These are phyloP conservation scores for Sericinus montela DNA, from an alignment of 2,888 invertebrate genomes.

Conservation along the genomic window DNA sequence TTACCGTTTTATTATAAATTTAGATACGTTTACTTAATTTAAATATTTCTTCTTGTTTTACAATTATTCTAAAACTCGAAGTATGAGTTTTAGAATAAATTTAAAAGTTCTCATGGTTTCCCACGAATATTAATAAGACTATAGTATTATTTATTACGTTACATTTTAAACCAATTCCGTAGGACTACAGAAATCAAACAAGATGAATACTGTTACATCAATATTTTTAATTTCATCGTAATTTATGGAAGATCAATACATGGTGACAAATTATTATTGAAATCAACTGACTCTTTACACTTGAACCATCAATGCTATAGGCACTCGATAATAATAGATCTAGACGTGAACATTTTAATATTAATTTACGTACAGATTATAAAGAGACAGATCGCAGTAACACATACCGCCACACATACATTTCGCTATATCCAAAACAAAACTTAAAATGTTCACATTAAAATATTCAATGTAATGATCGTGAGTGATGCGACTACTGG, in stretches of 20 bases:
- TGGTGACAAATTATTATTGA: constrained; percentile 77
- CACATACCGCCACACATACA: constrained; percentile 62
- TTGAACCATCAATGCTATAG: constrained; percentile 77
- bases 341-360: constrained; percentile 76
- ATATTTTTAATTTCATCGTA: constrained; percentile 79
- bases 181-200: constrained; percentile 48
- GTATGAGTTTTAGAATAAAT: no score
- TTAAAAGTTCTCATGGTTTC: no score
- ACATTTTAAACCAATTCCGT: no score
- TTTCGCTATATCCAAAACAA: constrained; percentile 64
- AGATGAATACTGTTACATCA: constrained; percentile 71
- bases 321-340: constrained; percentile 77
- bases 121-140: no score
- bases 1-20: no score
- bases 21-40: no score
- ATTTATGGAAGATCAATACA: constrained; percentile 80
- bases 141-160: no score
- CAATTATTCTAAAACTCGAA: no score
- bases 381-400: constrained; percentile 67
- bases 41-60: no score
- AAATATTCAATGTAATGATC: constrained; percentile 49
- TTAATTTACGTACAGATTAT: constrained; percentile 62
- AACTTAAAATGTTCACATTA: constrained; percentile 72
- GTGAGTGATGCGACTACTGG: constrained; percentile 64
- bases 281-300: constrained; percentile 77